Percentiles rank a stretch among this genome's conserved stretches.
phyloP scores from a whole-genome alignment of 2,888 invertebrate species.

The Tryphoninae sp. region DNA sequence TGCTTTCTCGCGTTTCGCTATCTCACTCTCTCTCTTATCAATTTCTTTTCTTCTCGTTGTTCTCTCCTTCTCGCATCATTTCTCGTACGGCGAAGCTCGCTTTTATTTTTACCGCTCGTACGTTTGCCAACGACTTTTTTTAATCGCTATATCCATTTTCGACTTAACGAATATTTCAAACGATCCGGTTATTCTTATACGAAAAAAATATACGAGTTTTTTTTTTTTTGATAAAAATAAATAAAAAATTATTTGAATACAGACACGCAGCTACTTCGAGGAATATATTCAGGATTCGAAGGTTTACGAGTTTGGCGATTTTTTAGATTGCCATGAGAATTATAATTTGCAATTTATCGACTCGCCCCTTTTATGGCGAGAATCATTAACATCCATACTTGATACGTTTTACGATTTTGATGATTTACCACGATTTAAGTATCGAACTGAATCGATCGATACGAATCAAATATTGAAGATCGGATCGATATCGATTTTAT shows the following conservation, averaged over 20 bases:
- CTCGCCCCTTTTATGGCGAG: too few relatives aligned
- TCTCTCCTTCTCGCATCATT: background rate
- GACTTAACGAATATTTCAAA: background rate
- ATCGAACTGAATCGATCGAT: too few relatives aligned
- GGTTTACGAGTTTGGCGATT: background rate
- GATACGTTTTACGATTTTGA: too few relatives aligned
- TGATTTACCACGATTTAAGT: too few relatives aligned
- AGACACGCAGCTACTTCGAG: background rate
- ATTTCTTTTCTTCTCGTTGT: conserved; percentile 1
- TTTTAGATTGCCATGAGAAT: too few relatives aligned
- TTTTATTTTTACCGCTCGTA: background rate
- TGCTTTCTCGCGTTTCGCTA: conserved; percentile 29
- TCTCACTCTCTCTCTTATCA: conserved; percentile 8
- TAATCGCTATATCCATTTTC: background rate
- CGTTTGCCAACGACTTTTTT: background rate
- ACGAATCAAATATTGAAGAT: too few relatives aligned
- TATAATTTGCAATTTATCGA: too few relatives aligned
- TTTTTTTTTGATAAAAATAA: background rate
- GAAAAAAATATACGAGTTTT: background rate
- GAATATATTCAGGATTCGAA: background rate
- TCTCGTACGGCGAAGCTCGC: background rate
- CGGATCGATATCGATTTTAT: too few relatives aligned
- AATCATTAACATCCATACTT: too few relatives aligned
- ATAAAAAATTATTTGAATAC: background rate
- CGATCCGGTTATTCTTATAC: conserved; percentile 7